Evolutionary conservation across 2,797 vertebrate species (phyloP).

Genomic region (Lepus oiostolus): DNA sequence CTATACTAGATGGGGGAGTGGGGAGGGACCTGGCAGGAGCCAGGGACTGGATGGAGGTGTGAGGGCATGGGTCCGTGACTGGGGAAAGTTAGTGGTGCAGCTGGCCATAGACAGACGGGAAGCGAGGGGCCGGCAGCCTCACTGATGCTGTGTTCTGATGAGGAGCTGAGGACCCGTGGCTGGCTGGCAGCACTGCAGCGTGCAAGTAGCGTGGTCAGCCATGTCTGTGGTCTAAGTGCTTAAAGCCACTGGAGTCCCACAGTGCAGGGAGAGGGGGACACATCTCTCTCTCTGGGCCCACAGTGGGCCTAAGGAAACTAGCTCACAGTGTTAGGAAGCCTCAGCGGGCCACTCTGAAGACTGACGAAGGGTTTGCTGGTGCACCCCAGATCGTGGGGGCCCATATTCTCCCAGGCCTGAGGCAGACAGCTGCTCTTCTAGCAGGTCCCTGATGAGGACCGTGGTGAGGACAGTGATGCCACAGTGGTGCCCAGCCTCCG

Average conservation of each 20-base stretch:
- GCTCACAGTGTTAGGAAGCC: background rate
- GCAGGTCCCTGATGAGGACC: background rate
- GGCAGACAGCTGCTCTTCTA: background rate
- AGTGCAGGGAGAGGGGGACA: background rate
- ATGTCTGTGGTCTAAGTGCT: background rate
- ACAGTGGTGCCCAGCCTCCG: background rate
- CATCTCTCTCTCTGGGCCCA: background rate
- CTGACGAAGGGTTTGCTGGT: background rate
- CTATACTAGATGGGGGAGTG: background rate
- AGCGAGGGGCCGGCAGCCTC: slow-evolving; percentile 12
- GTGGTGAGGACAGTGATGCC: background rate
- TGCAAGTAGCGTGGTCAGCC: background rate
- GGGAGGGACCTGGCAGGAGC: background rate
- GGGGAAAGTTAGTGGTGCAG: slow-evolving; percentile 54
- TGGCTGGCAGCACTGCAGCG: background rate
- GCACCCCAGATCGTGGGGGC: background rate
- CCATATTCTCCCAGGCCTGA: background rate
- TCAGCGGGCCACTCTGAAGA: background rate
- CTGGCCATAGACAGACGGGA: slow-evolving; percentile 18
- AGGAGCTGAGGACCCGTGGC: slow-evolving; percentile 54
- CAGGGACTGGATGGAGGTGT: background rate
- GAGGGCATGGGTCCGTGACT: background rate
- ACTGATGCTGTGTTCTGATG: background rate
- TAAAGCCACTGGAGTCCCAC: background rate
- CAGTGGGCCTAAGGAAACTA: background rate